These are phyloP conservation scores for Platorchestia sp. DNA, from an alignment of 1,140 invertebrate species.

Conservation along the genomic window DNA sequence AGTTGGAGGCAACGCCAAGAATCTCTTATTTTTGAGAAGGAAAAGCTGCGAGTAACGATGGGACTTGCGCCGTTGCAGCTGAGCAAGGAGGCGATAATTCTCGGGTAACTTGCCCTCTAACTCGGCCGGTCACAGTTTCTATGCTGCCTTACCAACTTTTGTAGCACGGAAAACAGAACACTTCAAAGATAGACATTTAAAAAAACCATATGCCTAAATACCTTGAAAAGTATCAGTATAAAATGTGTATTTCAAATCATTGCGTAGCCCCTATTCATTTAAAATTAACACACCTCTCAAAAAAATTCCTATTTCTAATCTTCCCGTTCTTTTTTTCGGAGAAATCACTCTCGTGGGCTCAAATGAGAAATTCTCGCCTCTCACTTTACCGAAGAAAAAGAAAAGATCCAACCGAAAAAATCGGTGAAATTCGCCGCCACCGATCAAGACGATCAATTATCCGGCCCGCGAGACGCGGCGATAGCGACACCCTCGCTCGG, in stretches of 20 bases:
- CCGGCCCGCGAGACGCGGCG: not conserved
- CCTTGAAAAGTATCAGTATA: no score
- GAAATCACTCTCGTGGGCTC: not conserved
- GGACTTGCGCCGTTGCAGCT: constrained; percentile 40
- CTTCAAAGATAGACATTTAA: no score
- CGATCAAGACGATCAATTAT: not conserved
- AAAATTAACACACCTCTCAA: not conserved
- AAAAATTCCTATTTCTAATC: not conserved
- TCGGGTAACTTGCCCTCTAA: not conserved
- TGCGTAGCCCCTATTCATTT: not conserved
- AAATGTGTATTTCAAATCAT: not conserved
- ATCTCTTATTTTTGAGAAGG: constrained; percentile 9
- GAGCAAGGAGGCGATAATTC: constrained; percentile 34
- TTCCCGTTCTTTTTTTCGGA: not conserved
- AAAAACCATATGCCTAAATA: no score
- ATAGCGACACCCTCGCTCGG: not conserved
- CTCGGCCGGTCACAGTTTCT: not conserved
- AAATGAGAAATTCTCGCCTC: not conserved
- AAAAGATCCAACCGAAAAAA: not conserved
- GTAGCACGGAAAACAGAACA: no score
- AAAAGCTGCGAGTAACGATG: constrained; percentile 40
- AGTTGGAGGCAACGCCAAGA: not conserved
- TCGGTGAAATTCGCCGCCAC: not conserved
- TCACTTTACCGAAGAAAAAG: not conserved
- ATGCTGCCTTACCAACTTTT: no score